Evolutionary conservation across 2,797 vertebrate genomes (phyloP).

Genomic region (Mormyrus proboscirostris): DNA sequence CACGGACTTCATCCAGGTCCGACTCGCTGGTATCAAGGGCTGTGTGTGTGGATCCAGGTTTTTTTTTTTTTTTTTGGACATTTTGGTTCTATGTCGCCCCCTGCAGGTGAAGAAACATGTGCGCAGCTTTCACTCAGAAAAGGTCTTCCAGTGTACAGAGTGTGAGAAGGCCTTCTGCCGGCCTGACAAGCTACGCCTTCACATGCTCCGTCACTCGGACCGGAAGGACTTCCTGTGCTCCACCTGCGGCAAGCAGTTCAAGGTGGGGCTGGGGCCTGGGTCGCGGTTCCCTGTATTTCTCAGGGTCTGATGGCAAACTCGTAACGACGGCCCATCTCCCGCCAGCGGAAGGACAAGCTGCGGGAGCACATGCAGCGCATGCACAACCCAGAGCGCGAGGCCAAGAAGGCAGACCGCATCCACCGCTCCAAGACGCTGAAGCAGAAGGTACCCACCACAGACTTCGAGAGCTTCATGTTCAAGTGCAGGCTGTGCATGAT

Average conservation of each 20-base stretch:
- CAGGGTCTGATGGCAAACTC: neutral
- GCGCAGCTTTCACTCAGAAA: conserved; percentile 94
- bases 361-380: conserved; percentile 98
- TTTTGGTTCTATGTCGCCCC: conserved; percentile 9
- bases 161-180: conserved; percentile 97
- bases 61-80: neutral
- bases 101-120: conserved; percentile 92
- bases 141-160: conserved; percentile 89
- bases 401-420: conserved; percentile 87
- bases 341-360: conserved; percentile 91
- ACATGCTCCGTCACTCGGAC: conserved; percentile 94
- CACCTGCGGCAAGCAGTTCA: conserved; percentile 96
- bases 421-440: conserved; percentile 89
- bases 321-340: neutral
- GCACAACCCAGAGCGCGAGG: conserved; percentile 96
- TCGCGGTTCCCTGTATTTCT: neutral
- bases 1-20: conserved; percentile 92
- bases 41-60: neutral
- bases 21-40: conserved; percentile 16
- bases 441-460: conserved; percentile 81
- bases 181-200: conserved; percentile 90
- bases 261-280: conserved; percentile 58
- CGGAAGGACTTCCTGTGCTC: conserved; percentile 97
- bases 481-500: conserved; percentile 98
- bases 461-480: conserved; percentile 96